Evolutionary conservation across 2,797 vertebrate species (phyloP).

Genomic region (Bufotes viridis): DNA sequence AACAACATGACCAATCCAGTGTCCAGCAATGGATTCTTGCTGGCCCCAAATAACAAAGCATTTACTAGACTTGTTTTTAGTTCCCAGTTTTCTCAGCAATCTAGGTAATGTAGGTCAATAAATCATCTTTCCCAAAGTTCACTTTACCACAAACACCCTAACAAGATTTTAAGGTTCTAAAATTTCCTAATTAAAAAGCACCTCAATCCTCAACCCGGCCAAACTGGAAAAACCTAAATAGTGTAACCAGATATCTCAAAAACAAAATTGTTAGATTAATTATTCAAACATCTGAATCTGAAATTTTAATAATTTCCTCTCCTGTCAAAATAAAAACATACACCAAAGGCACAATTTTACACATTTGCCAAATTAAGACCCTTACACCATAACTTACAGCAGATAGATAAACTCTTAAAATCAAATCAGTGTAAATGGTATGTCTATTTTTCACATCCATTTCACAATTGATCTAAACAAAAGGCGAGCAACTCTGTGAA

Average conservation of each 20-base stretch:
- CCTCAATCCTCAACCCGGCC: not conserved
- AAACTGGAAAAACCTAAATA: not conserved
- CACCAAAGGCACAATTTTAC: slow-evolving; percentile 15
- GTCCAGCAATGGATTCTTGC: not conserved
- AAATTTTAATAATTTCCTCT: not conserved
- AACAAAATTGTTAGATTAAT: not conserved
- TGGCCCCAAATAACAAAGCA: not conserved
- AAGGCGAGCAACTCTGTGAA: not conserved
- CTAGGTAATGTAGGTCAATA: not conserved
- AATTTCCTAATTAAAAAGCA: not conserved
- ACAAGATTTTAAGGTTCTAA: not conserved
- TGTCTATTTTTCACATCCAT: not conserved
- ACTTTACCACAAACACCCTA: not conserved
- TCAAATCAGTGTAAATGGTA: not conserved
- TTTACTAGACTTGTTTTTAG: not conserved
- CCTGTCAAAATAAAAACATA: slow-evolving; percentile 20
- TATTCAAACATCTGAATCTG: not conserved
- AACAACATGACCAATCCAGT: not conserved
- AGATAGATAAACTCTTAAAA: not conserved
- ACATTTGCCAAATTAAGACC: not conserved
- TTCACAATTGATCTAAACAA: not conserved
- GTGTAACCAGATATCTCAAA: not conserved
- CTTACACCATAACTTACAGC: not conserved
- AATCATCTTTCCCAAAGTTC: not conserved
- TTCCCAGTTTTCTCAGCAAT: not conserved